Percentiles rank a stretch among this genome's conserved stretches.
phyloP scores from a whole-genome alignment of 2,113 vertebrate species.

The Lophura nycthemera region DNA sequence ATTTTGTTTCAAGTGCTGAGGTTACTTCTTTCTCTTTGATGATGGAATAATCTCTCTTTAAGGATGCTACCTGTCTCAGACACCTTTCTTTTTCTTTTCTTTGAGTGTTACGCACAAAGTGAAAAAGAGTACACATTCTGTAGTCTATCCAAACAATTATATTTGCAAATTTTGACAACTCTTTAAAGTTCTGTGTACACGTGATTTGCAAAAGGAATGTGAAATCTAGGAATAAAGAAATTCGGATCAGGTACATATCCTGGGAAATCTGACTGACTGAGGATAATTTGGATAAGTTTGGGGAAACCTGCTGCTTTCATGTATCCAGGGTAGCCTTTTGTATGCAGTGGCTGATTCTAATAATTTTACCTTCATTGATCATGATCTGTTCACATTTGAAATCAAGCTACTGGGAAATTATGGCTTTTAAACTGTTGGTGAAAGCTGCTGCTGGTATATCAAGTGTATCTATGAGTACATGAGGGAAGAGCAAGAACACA shows the following conservation, averaged over 20 bases:
- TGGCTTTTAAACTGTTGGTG: not conserved
- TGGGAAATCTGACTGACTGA: not conserved
- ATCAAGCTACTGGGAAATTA: not conserved
- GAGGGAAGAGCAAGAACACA: accelerated
- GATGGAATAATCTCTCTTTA: not conserved
- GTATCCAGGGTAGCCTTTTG: not conserved
- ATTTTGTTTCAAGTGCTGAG: not conserved
- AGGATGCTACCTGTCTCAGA: not conserved
- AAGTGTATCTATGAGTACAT: not conserved
- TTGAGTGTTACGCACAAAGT: not conserved
- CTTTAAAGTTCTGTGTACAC: not conserved
- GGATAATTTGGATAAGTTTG: not conserved
- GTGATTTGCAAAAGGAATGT: not conserved
- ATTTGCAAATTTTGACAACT: not conserved
- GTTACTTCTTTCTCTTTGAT: not conserved
- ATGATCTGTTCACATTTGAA: not conserved
- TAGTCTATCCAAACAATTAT: not conserved
- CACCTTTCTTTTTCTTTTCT: not conserved
- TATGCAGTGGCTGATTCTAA: not conserved
- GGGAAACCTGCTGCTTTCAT: not conserved
- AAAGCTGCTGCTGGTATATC: not conserved
- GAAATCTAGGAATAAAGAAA: not conserved
- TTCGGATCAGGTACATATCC: not conserved
- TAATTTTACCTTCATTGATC: not conserved
- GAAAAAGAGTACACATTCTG: not conserved